phyloP scores from a whole-genome alignment of 2,113 vertebrate genomes.

The Empidonax traillii region DNA sequence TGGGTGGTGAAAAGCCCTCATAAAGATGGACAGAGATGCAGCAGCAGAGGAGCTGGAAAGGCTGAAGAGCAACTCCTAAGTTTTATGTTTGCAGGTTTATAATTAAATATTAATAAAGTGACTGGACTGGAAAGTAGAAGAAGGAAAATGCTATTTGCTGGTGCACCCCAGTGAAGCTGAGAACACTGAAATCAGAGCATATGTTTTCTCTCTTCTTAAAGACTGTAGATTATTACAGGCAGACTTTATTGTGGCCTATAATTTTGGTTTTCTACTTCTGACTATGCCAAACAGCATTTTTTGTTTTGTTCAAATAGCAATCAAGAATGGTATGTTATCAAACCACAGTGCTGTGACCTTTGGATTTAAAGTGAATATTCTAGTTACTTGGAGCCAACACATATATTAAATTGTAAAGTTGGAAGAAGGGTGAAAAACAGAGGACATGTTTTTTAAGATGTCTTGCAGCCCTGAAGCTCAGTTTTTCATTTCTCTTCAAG shows the following conservation, averaged over 20 bases:
- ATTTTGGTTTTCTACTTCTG: slow-evolving; percentile 56
- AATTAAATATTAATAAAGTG: not conserved
- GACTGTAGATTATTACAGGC: slow-evolving; percentile 39
- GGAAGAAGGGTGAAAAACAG: not conserved
- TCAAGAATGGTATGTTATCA: slow-evolving; percentile 50
- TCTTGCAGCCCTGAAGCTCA: not conserved
- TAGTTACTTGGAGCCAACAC: slow-evolving; percentile 23
- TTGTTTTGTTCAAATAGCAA: slow-evolving; percentile 44
- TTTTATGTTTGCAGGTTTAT: not conserved
- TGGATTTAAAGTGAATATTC: slow-evolving; percentile 24
- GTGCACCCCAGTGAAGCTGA: not conserved
- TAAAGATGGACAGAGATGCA: not conserved
- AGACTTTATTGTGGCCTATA: slow-evolving; percentile 44
- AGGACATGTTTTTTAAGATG: not conserved
- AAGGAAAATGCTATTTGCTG: not conserved
- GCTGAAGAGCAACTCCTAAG: not conserved
- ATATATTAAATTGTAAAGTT: slow-evolving; percentile 27
- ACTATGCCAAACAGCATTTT: slow-evolving; percentile 32
- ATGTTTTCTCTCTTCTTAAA: slow-evolving; percentile 36
- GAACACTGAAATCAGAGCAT: slow-evolving; percentile 15
- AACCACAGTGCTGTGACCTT: slow-evolving; percentile 8
- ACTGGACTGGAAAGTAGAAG: not conserved
- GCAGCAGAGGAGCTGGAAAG: not conserved
- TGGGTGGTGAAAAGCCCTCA: not conserved
- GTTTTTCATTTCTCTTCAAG: slow-evolving; percentile 21